These are phyloP conservation scores for Drosophila subpulchrella DNA, from an alignment of 1,140 invertebrate species.

Conservation along the genomic window DNA sequence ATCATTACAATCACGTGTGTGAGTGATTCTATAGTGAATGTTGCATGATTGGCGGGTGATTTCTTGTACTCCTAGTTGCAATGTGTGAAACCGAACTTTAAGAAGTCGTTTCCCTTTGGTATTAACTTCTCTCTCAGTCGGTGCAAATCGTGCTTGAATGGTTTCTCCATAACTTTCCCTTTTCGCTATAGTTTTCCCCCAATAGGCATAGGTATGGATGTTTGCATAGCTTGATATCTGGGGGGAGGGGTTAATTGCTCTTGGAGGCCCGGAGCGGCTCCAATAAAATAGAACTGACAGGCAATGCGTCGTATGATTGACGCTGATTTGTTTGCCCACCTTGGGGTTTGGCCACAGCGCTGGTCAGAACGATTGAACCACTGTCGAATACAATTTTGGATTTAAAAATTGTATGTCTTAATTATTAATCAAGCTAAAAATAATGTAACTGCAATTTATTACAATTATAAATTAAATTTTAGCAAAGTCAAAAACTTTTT, in stretches of 20 bases:
- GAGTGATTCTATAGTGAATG: background rate
- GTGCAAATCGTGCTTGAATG: slow-evolving; percentile 29
- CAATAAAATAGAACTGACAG: slow-evolving; percentile 61
- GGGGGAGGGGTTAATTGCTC: slow-evolving; percentile 47
- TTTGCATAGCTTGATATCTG: slow-evolving; percentile 1
- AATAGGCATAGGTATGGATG: background rate
- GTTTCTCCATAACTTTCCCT: slow-evolving; percentile 35
- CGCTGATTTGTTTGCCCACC: slow-evolving; percentile 68
- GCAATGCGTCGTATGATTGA: slow-evolving; percentile 68
- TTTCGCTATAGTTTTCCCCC: slow-evolving; percentile 24
- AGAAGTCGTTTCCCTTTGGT: slow-evolving; percentile 7
- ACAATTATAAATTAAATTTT: no score
- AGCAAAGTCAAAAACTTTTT: no score
- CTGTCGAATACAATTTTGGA: background rate
- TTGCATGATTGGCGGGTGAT: background rate
- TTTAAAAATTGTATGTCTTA: background rate
- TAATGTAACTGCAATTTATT: no score
- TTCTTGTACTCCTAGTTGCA: background rate
- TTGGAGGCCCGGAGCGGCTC: slow-evolving; percentile 47
- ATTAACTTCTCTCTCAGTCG: slow-evolving; percentile 3
- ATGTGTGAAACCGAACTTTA: background rate
- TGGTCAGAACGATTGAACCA: background rate
- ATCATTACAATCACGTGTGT: slow-evolving; percentile 5
- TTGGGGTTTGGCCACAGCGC: slow-evolving; percentile 10
- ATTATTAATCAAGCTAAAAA: no score